These are phyloP conservation scores for Acronicta alni DNA, from an alignment of 2,888 invertebrate genomes.

Conservation along the genomic window DNA sequence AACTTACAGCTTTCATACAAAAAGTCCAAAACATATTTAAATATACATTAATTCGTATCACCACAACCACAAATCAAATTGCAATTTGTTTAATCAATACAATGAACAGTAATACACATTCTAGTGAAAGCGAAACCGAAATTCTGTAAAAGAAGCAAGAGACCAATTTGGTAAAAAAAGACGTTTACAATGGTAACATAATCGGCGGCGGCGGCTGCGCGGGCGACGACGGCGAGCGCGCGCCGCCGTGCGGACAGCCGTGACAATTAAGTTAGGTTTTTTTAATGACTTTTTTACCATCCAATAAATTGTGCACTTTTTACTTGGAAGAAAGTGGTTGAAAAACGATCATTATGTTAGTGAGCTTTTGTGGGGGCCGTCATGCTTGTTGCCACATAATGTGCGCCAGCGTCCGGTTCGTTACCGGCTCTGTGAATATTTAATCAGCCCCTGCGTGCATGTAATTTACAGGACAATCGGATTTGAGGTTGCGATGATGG, in stretches of 20 bases:
- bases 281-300: conserved; percentile 65
- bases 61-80: conserved; percentile 60
- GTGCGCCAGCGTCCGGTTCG: conserved; percentile 40
- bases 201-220: conserved; percentile 51
- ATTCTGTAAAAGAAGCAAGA: conserved; percentile 62
- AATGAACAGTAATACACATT: conserved; percentile 67
- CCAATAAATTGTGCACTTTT: conserved; percentile 63
- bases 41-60: conserved; percentile 52
- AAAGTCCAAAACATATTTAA: conserved; percentile 36
- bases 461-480: conserved; percentile 62
- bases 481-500: conserved; percentile 45
- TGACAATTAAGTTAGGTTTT: conserved; percentile 85
- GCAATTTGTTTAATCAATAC: conserved; percentile 64
- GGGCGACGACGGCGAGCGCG: conserved; percentile 39
- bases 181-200: conserved; percentile 56
- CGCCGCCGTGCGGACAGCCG: conserved; percentile 68
- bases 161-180: conserved; percentile 59
- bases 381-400: conserved; percentile 60
- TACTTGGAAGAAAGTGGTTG: conserved; percentile 78
- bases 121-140: conserved; percentile 80
- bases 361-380: conserved; percentile 66
- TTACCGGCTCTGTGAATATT: conserved; percentile 58
- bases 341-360: conserved; percentile 76
- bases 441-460: conserved; percentile 60
- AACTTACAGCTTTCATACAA: conserved; percentile 44